Evolutionary conservation across 2,888 invertebrate genomes (phyloP).

Genomic region (Cotesia congregata): DNA sequence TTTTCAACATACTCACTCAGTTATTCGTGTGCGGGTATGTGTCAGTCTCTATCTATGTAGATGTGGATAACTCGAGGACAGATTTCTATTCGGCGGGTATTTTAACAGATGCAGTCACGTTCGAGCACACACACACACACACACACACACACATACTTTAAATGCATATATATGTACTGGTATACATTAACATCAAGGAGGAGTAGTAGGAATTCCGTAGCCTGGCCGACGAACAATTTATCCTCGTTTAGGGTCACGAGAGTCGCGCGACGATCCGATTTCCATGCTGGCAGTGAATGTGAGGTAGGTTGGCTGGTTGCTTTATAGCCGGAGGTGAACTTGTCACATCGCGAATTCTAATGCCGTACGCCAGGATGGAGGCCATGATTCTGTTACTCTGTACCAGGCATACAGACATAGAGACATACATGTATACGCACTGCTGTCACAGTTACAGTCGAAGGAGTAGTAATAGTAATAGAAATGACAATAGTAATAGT

Average conservation of each 20-base stretch:
- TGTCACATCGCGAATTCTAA: slow-evolving; percentile 52
- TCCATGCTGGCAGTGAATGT: slow-evolving; percentile 9
- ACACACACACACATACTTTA: slow-evolving; percentile 1
- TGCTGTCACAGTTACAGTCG: slow-evolving; percentile 1
- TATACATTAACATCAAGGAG: slow-evolving; percentile 14
- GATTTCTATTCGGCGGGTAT: slow-evolving; percentile 18
- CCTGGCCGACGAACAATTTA: slow-evolving; percentile 47
- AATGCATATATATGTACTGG: neutral
- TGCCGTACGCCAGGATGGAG: slow-evolving; percentile 33
- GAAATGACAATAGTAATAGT: neutral
- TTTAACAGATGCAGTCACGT: slow-evolving; percentile 26
- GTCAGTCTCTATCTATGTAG: neutral
- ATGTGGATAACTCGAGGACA: slow-evolving; percentile 19
- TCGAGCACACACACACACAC: neutral
- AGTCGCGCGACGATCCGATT: slow-evolving; percentile 37
- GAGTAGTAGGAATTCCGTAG: slow-evolving; percentile 34
- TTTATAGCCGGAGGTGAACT: slow-evolving; percentile 51
- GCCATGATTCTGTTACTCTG: slow-evolving; percentile 2
- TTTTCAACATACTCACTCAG: slow-evolving; percentile 2
- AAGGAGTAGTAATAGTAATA: neutral
- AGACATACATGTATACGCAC: neutral
- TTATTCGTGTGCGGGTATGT: neutral
- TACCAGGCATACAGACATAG: neutral
- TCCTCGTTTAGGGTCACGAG: slow-evolving; percentile 47
- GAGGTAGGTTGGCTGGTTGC: slow-evolving; percentile 37